Evolutionary conservation across 2,113 vertebrate genomes (phyloP).

Genomic region (Siphamia tubifer): DNA sequence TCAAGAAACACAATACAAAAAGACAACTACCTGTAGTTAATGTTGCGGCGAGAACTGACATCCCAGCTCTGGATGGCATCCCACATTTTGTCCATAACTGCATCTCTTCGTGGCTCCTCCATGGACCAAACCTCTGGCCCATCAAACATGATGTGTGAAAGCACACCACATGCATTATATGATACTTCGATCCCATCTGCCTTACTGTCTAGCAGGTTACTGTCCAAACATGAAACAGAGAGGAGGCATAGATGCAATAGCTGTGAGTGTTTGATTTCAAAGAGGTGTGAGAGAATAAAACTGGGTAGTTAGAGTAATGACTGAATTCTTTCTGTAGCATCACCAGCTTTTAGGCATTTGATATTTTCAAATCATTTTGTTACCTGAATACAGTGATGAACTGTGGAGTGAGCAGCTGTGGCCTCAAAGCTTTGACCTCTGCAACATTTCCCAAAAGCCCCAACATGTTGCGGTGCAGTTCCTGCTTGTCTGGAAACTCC

Average conservation of each 20-base stretch:
- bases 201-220: conserved; percentile 94
- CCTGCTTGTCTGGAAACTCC: conserved; percentile 98
- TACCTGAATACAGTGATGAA: conserved; percentile 97
- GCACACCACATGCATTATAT: conserved; percentile 95
- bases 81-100: conserved; percentile 96
- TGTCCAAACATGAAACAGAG: conserved; percentile 47
- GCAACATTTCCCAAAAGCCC: conserved; percentile 96
- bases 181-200: conserved; percentile 98
- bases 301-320: too few species aligned
- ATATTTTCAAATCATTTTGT: neutral
- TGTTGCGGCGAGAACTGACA: conserved; percentile 95
- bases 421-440: conserved; percentile 90
- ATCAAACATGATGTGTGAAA: conserved; percentile 98
- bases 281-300: too few species aligned
- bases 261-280: too few species aligned
- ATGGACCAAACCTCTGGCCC: conserved; percentile 91
- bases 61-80: conserved; percentile 98
- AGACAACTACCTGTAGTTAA: conserved; percentile 92
- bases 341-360: neutral
- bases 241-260: too few species aligned
- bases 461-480: conserved; percentile 97
- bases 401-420: conserved; percentile 93
- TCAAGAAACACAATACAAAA: neutral
- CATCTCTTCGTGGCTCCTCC: conserved; percentile 86
- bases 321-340: too few species aligned